Evolutionary conservation across 2,113 vertebrate species (phyloP), one percentile per base, ranked within the genome.

Genomic region (Redunca redunca): DNA sequence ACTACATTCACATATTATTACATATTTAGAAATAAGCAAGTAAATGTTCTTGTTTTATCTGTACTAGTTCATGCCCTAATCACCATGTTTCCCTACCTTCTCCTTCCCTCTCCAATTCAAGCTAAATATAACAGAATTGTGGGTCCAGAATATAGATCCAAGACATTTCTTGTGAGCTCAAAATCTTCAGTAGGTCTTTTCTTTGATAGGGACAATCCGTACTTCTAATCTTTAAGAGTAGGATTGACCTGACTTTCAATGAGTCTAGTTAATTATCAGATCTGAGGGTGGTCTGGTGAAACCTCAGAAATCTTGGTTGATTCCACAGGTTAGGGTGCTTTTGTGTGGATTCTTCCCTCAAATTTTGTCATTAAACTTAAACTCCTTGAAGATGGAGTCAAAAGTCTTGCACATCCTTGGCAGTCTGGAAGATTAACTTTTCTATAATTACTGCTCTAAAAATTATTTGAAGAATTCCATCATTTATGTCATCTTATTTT

Each of bases 1-100:
- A 98, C 50, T 62, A 93, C 12, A 96, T 96, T 95, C 93, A 55
- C 94, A 87, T 26, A 55, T n/a, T 81, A 55, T 92, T 90, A 83
- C 48, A 94, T 33, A 88, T 84, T 96, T 88, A 96, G 74, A 98
- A 97, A 91, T 88, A 97, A 97, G 36, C 71, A 97, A 95, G 26
- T 60, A 97, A 95, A 98, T 96, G 83, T 28, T 85, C 11, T 14
- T 46, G 52, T 88, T 87, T 91, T 85, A 64, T 67, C n/a, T 91
- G 40, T 77, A 53, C 5, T 43, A 62, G 48, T 60, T 88, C 33
- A 87, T 15, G 5, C 55, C 90, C 16, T n/a, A 84, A 62, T 80
- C 48, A 46, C 17, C 13, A 53, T 28, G 15, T 60, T 15, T 64
- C 55, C 87, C 40, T 64, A 9, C 11, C 0, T 77, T 15, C 3